These are phyloP conservation scores for Medauroidea extradentata DNA, from an alignment of 1,140 invertebrate species.

Conservation along the genomic window DNA sequence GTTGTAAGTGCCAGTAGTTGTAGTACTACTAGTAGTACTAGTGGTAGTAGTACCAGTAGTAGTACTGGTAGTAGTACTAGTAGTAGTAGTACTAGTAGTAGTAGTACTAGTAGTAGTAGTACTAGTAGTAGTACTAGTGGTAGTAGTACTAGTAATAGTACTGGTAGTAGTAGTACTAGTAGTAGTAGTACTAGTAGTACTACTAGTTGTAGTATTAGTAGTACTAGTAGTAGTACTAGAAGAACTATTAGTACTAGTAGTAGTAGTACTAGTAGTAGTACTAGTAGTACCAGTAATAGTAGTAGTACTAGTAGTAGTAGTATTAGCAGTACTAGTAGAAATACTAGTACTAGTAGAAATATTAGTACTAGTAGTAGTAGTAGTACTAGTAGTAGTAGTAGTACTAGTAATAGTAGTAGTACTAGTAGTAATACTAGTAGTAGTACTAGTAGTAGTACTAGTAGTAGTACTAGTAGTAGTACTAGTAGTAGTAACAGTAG, in stretches of 20 bases:
- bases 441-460: background rate
- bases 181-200: background rate
- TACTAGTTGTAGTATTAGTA: conserved; percentile 6
- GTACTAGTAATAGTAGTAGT: background rate
- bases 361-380: background rate
- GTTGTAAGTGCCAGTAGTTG: too few species aligned
- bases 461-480: conserved; percentile 1
- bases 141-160: too few species aligned
- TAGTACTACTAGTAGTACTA: background rate
- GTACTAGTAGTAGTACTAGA: background rate
- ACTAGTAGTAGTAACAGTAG: background rate
- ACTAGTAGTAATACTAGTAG: background rate
- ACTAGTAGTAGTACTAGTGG: too few species aligned
- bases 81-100: conserved; percentile 1
- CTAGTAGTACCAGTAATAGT: background rate
- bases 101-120: background rate
- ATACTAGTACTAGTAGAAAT: too few species aligned
- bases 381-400: background rate
- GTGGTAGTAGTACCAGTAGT: conserved; percentile 2
- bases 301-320: background rate
- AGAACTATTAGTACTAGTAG: background rate
- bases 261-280: background rate
- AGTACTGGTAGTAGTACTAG: conserved; percentile 1
- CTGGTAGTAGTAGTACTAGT: too few species aligned
- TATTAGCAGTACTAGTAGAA: too few species aligned